Base-by-base conservation (phyloP, 2,888 invertebrate genomes). In the Ferrisia virgata region DNA sequence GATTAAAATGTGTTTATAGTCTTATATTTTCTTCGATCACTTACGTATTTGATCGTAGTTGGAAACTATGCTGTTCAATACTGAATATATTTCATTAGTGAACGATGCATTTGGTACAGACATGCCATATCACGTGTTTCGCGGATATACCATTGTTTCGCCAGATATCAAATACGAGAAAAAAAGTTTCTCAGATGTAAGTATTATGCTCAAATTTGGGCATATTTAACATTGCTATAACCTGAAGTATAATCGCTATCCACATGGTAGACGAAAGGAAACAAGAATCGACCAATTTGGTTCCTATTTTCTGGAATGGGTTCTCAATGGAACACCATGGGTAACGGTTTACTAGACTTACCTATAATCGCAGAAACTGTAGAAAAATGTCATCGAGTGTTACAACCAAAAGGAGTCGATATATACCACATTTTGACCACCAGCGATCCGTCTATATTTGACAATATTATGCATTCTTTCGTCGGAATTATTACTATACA, bases 261-360 rank as follows among this genome's bases (percentile, higher is more conserved):
- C n/a, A n/a, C n/a, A n/a, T n/a, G n/a, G n/a, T 25, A 79, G 79
- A 43, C 31, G 47, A 47, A n/a, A 47, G 81, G 81, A 11, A 72
- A 76, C 15, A 39, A 25, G 8, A 82, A 85, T 69, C 87, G 90
- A 4, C 92, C 92, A 76, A 87, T 90, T 47, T 94, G 93, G 93
- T 93, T 91, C 87, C 90, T 93, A 25, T 93, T 92, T 89, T 92
- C 93, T 85, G 94, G 94, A 43, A 94, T 94, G 94, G 94, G 94
- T 8, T 91, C 92, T 25, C 94, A 94, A 88, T 96, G 96, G 96
- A 89, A 92, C 11, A 93, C 93, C 85, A 96, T 97, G 95, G 96
- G 94, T 4, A 89, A 91, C 6, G 91, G 93, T 64, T 91, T 96
- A 76, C 92, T 96, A 92, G 89, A 90, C 86, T 90, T 96, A 36